Evolutionary conservation across 2,797 vertebrate genomes (phyloP).

Genomic region (Heterohyrax brucei): DNA sequence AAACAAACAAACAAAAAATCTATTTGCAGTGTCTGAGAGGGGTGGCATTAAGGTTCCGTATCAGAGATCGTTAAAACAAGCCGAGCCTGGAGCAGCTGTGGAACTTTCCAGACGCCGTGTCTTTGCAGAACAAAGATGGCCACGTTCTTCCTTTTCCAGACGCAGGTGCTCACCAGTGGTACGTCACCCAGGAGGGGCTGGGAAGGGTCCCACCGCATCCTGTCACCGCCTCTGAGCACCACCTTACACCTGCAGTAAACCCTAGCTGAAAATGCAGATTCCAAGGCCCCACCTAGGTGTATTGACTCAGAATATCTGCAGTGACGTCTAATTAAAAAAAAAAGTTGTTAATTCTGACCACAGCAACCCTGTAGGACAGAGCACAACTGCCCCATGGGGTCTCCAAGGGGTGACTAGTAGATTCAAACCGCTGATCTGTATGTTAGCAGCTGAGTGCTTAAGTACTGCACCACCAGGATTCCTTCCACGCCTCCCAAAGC

Average conservation of each 20-base stretch:
- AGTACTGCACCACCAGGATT: no score
- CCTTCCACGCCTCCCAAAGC: no score
- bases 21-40: conserved; percentile 7
- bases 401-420: no score
- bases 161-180: not conserved
- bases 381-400: no score
- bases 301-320: not conserved
- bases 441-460: no score
- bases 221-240: not conserved
- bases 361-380: no score
- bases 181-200: not conserved
- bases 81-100: not conserved
- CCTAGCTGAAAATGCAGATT: not conserved
- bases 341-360: no score
- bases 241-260: not conserved
- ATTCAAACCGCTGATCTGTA: no score
- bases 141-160: conserved; percentile 20
- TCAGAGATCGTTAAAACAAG: conserved; percentile 35
- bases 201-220: not conserved
- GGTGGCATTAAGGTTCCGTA: not conserved
- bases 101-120: conserved; percentile 19
- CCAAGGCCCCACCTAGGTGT: not conserved
- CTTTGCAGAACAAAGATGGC: conserved; percentile 30
- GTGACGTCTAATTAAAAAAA: not conserved
- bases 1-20: not conserved